Base-by-base conservation (phyloP, 2,797 vertebrate species). In the Pseudochirops cupreus region DNA sequence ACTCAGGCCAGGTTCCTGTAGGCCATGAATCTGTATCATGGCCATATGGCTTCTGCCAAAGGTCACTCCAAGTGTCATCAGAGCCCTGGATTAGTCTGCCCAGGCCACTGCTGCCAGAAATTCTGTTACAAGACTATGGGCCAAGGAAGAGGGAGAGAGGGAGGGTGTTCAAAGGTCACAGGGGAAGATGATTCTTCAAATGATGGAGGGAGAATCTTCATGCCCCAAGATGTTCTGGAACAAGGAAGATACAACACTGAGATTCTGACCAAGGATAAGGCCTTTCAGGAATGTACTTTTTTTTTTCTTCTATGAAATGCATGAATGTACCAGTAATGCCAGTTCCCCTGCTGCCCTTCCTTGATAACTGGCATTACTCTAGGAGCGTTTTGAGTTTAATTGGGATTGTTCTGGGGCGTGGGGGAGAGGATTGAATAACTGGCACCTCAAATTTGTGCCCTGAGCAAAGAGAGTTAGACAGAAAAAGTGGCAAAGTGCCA, bases 1-100 rank as follows among this genome's bases (percentile, higher is more conserved):
- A 62, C 95, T 94, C 67, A 95, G 92, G 92, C 31, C 39, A 31
- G 55, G 58, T 29, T 94, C 93, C 95, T 89, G 87, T 91, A 94
- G 91, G 82, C 56, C 54, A 46, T 0, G 6, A 96, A 56, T 87
- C 39, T 82, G 39, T 82, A 39, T 82, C 74, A 82, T 9, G 74
- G 39, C 74, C 82, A 82, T 56, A 46, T 46, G 93, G 56, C 55
- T 58, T 59, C 87, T 92, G 90, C 93, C 33, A 89, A 39, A 96
- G 57, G 90, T 62, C 82, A 29, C 57, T 54, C 53, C 4, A 74
- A n/a, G 33, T 95, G 54, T 95, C 33, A 24, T 16, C 1, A n/a
- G 93, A 93, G 57, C 5, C 91, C 58, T 56, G 31, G 95, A 53
- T 54, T 90, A 67, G 87, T 92, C 39, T 57, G 26, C 54, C 91